A percentile compares a stretch with the other conserved stretches of the same genome.
Evolutionary conservation across 2,113 vertebrate species (phyloP).

Genomic region (Vimba vimba): DNA sequence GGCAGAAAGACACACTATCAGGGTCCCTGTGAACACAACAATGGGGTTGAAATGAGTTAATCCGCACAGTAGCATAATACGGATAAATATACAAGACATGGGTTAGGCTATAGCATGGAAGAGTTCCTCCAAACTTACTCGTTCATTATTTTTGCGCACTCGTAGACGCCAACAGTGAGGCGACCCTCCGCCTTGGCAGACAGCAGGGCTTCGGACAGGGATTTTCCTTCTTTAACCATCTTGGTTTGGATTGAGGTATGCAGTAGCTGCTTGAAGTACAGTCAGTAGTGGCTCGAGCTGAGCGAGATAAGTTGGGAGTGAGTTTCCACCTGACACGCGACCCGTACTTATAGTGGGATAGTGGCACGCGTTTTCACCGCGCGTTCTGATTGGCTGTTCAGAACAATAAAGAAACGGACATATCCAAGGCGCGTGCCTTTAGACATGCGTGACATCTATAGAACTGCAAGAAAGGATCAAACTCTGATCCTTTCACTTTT

Average conservation of each 20-base stretch:
- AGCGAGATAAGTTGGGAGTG: slow-evolving; percentile 48
- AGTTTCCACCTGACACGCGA: slow-evolving; percentile 40
- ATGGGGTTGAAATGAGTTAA: slow-evolving; percentile 10
- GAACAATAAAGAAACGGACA: slow-evolving; percentile 64
- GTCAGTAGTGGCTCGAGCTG: slow-evolving; percentile 35
- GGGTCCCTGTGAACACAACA: slow-evolving; percentile 69
- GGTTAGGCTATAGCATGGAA: background rate
- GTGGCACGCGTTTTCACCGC: slow-evolving; percentile 65
- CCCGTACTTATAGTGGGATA: slow-evolving; percentile 66
- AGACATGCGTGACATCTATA: slow-evolving; percentile 64
- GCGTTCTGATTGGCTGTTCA: slow-evolving; percentile 70
- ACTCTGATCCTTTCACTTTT: slow-evolving; percentile 47
- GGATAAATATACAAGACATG: background rate
- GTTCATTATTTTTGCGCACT: slow-evolving; percentile 94
- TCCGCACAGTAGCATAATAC: background rate
- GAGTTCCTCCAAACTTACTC: slow-evolving; percentile 80
- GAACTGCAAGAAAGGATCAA: slow-evolving; percentile 63
- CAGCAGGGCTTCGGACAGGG: slow-evolving; percentile 83
- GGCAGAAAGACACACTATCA: slow-evolving; percentile 78
- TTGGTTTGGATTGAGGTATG: slow-evolving; percentile 49
- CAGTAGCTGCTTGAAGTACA: slow-evolving; percentile 13
- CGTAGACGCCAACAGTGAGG: slow-evolving; percentile 91
- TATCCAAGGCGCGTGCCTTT: slow-evolving; percentile 70
- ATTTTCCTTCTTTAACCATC: slow-evolving; percentile 84
- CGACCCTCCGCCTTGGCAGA: slow-evolving; percentile 84